phyloP scores from a whole-genome alignment of 2,113 vertebrate genomes.

The Vulpes vulpes region DNA sequence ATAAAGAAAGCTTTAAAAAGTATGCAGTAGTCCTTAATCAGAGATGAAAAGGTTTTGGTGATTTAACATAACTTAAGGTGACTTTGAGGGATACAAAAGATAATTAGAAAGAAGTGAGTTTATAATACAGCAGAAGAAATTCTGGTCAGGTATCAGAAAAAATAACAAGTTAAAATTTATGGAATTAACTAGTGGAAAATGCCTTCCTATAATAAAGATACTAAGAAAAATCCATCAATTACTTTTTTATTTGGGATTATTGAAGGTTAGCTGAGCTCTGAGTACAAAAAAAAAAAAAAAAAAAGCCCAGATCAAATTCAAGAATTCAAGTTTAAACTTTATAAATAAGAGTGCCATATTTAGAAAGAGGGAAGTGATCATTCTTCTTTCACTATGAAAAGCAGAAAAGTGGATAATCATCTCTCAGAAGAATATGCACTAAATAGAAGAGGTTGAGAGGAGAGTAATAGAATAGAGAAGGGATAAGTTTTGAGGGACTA shows the following conservation, averaged over 20 bases:
- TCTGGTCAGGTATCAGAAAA: conserved; percentile 8
- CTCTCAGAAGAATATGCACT: neutral
- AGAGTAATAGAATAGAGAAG: neutral
- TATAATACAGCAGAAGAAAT: conserved; percentile 5
- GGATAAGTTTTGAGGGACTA: neutral
- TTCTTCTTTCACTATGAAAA: neutral
- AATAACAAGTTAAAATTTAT: neutral
- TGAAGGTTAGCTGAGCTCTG: neutral
- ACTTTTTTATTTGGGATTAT: neutral
- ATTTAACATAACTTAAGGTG: conserved; percentile 25
- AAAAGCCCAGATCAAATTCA: neutral
- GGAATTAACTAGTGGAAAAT: conserved; percentile 27
- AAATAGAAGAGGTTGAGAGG: neutral
- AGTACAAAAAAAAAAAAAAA: neutral
- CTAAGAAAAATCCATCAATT: neutral
- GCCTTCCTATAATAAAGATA: neutral
- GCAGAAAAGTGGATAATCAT: neutral
- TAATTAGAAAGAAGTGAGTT: conserved; percentile 60
- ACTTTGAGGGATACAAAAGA: conserved; percentile 47
- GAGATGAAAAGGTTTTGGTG: neutral
- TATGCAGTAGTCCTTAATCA: neutral
- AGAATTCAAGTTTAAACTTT: neutral
- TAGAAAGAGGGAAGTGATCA: neutral
- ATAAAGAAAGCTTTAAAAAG: conserved; percentile 18
- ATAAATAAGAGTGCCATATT: neutral